Conservation (phyloP, 1,140 invertebrate genomes). For the Temnothorax curvispinosus region DNA sequence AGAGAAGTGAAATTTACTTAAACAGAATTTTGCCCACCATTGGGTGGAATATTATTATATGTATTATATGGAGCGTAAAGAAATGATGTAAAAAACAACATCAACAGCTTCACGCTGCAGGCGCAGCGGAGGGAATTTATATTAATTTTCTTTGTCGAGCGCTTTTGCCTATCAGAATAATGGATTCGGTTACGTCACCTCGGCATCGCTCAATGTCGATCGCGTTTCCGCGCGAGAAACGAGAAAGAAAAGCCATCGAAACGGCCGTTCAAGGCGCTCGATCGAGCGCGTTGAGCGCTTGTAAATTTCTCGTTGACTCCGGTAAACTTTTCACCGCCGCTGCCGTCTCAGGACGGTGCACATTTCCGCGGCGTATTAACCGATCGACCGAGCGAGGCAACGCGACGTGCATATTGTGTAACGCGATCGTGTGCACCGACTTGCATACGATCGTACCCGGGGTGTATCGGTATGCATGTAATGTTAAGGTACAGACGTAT, state of each 20-base stretch:
- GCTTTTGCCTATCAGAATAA: slow-evolving; percentile 25
- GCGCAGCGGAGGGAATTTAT: slow-evolving; percentile 12
- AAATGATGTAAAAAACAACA: neutral
- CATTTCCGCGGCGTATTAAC: slow-evolving; percentile 36
- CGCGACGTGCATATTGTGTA: slow-evolving; percentile 30
- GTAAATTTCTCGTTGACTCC: slow-evolving; percentile 57
- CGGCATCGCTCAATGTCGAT: slow-evolving; percentile 47
- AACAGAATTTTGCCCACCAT: slow-evolving; percentile 4
- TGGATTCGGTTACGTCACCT: slow-evolving; percentile 38
- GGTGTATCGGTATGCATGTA: slow-evolving; percentile 29
- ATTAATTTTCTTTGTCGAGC: slow-evolving; percentile 40
- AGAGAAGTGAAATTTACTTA: neutral
- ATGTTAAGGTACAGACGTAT: neutral
- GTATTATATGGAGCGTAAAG: neutral
- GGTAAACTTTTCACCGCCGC: slow-evolving; percentile 39
- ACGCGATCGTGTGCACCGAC: neutral
- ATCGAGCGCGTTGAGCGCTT: slow-evolving; percentile 42
- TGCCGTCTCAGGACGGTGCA: slow-evolving; percentile 12
- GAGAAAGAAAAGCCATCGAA: slow-evolving; percentile 37
- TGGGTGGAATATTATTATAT: neutral
- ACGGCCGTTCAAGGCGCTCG: slow-evolving; percentile 22
- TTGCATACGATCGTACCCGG: slow-evolving; percentile 35
- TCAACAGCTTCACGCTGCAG: neutral
- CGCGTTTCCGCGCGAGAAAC: slow-evolving; percentile 26
- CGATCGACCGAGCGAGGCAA: slow-evolving; percentile 8